phyloP scores from a whole-genome alignment of 1,140 invertebrate species.

The Asobara japonica region DNA sequence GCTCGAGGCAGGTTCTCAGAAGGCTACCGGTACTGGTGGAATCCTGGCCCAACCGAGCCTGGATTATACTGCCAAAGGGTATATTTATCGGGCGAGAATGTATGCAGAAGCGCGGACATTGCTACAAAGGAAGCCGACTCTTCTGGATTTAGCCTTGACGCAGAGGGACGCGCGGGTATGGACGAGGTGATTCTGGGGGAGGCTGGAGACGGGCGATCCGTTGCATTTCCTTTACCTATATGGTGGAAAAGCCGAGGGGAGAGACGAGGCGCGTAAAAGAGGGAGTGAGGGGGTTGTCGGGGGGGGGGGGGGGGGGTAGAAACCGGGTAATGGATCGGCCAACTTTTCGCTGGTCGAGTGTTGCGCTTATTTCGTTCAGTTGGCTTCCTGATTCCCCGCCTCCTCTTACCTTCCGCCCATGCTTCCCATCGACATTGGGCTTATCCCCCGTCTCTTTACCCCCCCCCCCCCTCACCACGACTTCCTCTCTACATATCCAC shows the following conservation, averaged over 20 bases:
- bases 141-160: slow-evolving; percentile 63
- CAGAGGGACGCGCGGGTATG: slow-evolving; percentile 28
- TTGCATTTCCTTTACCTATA: slow-evolving; percentile 15
- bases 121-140: slow-evolving; percentile 62
- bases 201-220: slow-evolving; percentile 14
- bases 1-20: slow-evolving; percentile 55
- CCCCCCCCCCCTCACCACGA: background rate
- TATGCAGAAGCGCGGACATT: slow-evolving; percentile 65
- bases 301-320: slow-evolving; percentile 8
- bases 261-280: too few relatives aligned
- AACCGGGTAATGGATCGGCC: slow-evolving; percentile 46
- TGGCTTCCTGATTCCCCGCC: slow-evolving; percentile 19
- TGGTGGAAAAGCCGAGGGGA: background rate
- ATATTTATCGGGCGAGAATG: slow-evolving; percentile 68
- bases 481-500: slow-evolving; percentile 37
- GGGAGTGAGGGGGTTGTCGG: background rate
- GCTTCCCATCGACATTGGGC: slow-evolving; percentile 21
- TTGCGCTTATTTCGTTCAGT: slow-evolving; percentile 35
- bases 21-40: slow-evolving; percentile 56
- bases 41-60: slow-evolving; percentile 47
- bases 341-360: slow-evolving; percentile 32
- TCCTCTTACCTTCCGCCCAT: slow-evolving; percentile 19
- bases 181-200: background rate
- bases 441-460: slow-evolving; percentile 11
- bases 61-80: slow-evolving; percentile 67